Percentiles rank a stretch among this genome's conserved stretches.
Conservation (phyloP, 2,113 vertebrate genomes). For the Potamarius usumacintae region DNA sequence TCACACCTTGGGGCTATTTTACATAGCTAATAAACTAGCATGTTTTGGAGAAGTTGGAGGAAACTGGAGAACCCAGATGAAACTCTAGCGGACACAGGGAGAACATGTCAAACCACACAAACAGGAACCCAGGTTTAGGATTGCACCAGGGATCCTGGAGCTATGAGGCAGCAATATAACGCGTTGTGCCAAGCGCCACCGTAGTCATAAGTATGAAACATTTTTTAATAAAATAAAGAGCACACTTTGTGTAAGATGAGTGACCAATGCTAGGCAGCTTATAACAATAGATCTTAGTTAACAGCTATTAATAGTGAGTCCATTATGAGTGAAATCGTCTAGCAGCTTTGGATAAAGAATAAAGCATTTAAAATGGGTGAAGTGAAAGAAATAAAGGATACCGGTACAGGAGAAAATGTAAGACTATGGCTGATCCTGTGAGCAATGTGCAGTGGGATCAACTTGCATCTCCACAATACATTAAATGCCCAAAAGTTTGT, state of each 20-base stretch:
- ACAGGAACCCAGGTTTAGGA: not conserved
- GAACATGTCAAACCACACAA: not conserved
- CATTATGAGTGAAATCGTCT: not conserved
- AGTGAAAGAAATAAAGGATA: not conserved
- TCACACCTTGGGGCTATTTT: not conserved
- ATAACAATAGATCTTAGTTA: not conserved
- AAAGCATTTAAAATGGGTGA: not conserved
- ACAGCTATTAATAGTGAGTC: not conserved
- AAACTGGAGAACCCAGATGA: not conserved
- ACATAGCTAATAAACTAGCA: not conserved
- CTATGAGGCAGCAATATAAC: not conserved
- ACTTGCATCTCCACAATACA: not conserved
- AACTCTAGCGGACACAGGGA: not conserved
- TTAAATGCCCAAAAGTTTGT: not conserved
- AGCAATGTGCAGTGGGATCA: not conserved
- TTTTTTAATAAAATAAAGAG: not conserved
- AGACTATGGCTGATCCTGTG: not conserved
- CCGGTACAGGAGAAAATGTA: not conserved
- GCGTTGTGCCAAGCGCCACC: not conserved
- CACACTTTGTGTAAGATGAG: not conserved
- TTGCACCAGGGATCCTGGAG: not conserved
- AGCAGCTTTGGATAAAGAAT: not conserved
- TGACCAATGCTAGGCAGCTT: not conserved
- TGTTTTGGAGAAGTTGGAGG: not conserved
- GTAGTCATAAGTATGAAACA: not conserved